phyloP scores from a whole-genome alignment of 2,888 invertebrate genomes.

The Ommatoiulus sabulosus region DNA sequence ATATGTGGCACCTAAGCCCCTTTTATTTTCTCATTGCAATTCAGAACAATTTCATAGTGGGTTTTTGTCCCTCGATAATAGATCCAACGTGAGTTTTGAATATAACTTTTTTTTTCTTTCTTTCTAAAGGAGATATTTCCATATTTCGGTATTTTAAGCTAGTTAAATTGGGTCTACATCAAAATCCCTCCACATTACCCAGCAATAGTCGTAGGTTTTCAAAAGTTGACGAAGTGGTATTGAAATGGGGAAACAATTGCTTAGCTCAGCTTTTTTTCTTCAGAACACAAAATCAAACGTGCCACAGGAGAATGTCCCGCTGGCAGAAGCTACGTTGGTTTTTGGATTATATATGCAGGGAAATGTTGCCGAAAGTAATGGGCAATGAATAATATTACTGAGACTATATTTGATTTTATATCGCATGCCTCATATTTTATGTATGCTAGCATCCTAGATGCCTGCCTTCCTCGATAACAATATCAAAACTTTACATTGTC shows the following conservation, averaged over 20 bases:
- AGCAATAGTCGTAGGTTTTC: neutral
- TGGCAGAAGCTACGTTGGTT: neutral
- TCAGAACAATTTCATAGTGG: neutral
- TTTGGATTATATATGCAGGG: neutral
- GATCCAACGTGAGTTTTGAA: neutral
- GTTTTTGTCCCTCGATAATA: neutral
- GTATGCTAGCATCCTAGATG: neutral
- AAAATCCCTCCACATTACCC: neutral
- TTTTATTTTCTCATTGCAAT: neutral
- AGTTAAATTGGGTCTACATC: neutral
- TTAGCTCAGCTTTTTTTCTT: neutral
- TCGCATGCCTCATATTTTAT: neutral
- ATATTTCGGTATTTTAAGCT: neutral
- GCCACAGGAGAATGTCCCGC: neutral
- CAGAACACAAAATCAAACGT: neutral
- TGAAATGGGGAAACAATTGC: neutral
- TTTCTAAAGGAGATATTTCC: neutral
- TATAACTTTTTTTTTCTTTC: neutral
- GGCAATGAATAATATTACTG: neutral
- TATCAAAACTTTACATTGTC: neutral
- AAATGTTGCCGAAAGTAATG: neutral
- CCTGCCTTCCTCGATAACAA: neutral
- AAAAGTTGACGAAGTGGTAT: neutral
- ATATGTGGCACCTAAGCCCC: constrained; percentile 17
- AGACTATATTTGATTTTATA: neutral